Conservation (phyloP, 2,113 vertebrate genomes). For the Ptychochromis oligacanthus region DNA sequence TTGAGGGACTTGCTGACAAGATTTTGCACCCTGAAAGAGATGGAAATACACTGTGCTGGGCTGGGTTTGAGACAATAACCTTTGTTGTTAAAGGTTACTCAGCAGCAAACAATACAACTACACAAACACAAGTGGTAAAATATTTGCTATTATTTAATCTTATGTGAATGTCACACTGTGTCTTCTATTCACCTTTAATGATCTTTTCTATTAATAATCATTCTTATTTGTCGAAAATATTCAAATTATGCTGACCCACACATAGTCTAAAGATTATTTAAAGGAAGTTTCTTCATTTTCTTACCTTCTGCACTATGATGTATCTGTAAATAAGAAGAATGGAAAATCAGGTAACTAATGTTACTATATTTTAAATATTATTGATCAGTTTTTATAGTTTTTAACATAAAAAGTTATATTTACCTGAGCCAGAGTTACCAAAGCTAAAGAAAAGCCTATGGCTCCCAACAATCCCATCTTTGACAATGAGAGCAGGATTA, state of each 20-base stretch:
- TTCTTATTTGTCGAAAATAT: not conserved
- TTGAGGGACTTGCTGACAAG: conserved; percentile 51
- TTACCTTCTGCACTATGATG: conserved; percentile 71
- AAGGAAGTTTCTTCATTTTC: not conserved
- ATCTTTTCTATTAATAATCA: not conserved
- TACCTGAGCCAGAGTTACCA: conserved; percentile 78
- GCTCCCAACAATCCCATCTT: conserved; percentile 78
- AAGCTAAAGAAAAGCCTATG: conserved; percentile 71
- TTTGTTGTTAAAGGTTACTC: not conserved
- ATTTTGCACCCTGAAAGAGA: conserved; percentile 67
- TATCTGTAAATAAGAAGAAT: conserved; percentile 67
- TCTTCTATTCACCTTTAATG: not conserved
- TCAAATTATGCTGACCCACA: not conserved
- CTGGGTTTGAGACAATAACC: not conserved
- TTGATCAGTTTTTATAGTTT: not conserved
- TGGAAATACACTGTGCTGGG: not conserved
- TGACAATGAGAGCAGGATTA: conserved; percentile 68
- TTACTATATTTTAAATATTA: not conserved
- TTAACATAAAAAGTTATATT: conserved; percentile 17
- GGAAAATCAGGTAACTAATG: not conserved
- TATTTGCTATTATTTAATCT: not conserved
- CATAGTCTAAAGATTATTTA: not conserved
- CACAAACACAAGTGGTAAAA: not conserved
- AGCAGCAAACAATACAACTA: not conserved
- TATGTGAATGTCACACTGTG: not conserved